Conservation (phyloP, 2,888 invertebrate genomes). For the Torymus tubicola region DNA sequence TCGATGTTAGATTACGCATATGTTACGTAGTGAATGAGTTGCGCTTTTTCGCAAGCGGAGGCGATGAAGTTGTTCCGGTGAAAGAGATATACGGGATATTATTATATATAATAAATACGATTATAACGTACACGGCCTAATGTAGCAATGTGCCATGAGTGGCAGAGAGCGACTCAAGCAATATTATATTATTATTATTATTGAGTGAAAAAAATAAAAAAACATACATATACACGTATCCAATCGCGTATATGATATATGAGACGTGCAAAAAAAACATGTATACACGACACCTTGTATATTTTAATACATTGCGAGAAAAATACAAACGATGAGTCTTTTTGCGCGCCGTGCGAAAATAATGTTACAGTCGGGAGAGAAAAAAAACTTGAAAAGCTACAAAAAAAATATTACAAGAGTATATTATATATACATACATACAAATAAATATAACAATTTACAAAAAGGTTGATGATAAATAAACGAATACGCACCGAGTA, state of each 20-base stretch:
- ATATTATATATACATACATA: constrained; percentile 1
- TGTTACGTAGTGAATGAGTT: not conserved
- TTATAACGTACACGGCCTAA: constrained; percentile 58
- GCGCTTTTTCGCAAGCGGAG: not conserved
- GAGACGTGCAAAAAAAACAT: too few species aligned
- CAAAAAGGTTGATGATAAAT: constrained; percentile 16
- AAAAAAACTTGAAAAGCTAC: not conserved
- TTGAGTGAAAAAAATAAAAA: constrained; percentile 26
- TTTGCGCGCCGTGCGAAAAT: constrained; percentile 20
- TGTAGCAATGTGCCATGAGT: constrained; percentile 52
- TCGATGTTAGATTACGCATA: not conserved
- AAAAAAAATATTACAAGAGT: constrained; percentile 14
- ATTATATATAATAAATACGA: constrained; percentile 24
- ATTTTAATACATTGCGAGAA: constrained; percentile 53
- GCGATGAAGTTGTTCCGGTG: not conserved
- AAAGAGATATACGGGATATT: not conserved
- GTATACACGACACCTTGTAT: constrained; percentile 43
- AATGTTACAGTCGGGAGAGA: not conserved
- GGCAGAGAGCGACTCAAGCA: constrained; percentile 54
- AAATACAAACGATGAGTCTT: constrained; percentile 23
- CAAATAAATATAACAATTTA: constrained; percentile 1
- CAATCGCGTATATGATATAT: too few species aligned
- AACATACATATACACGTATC: too few species aligned
- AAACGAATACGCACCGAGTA: constrained; percentile 42
- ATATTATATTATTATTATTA: constrained; percentile 49